Conservation (phyloP, 2,888 invertebrate genomes). For the Epirrhoe tristata region DNA sequence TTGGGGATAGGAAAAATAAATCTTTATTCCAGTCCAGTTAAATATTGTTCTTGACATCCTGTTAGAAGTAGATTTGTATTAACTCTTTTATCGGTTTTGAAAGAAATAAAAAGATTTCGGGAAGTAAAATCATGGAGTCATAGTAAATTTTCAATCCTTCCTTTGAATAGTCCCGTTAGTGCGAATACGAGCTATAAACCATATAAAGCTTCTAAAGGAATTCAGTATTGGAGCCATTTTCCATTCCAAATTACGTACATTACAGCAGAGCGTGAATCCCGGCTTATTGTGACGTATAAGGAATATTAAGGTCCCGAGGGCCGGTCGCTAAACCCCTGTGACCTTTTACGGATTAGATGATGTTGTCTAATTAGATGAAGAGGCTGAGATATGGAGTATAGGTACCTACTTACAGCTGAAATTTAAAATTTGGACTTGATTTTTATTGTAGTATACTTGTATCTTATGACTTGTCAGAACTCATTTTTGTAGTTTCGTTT, state of each 20-base stretch:
- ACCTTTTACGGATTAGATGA: conserved; percentile 63
- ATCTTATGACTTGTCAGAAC: too few species aligned
- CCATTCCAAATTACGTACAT: conserved; percentile 63
- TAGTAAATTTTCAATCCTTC: background rate
- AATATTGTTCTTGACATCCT: too few species aligned
- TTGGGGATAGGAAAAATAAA: too few species aligned
- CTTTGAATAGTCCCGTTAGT: conserved; percentile 28
- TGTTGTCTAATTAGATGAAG: conserved; percentile 40
- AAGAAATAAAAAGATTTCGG: background rate
- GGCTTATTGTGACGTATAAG: conserved; percentile 72
- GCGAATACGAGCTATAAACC: conserved; percentile 27
- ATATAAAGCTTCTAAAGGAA: conserved; percentile 35
- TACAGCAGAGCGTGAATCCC: conserved; percentile 66
- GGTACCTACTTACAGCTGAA: too few species aligned
- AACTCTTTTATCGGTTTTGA: background rate
- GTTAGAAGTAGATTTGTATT: too few species aligned
- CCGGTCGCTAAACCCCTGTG: conserved; percentile 57
- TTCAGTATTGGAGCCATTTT: conserved; percentile 48
- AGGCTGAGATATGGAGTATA: background rate
- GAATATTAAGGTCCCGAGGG: conserved; percentile 60
- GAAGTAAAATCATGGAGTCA: background rate
- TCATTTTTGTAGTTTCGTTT: too few species aligned
- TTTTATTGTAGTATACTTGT: background rate
- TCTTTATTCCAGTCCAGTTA: too few species aligned
- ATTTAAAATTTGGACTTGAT: background rate